Percentiles rank a stretch among this genome's conserved stretches.
Conservation (phyloP, 2,888 invertebrate genomes). For the Eutolmus rufibarbis region DNA sequence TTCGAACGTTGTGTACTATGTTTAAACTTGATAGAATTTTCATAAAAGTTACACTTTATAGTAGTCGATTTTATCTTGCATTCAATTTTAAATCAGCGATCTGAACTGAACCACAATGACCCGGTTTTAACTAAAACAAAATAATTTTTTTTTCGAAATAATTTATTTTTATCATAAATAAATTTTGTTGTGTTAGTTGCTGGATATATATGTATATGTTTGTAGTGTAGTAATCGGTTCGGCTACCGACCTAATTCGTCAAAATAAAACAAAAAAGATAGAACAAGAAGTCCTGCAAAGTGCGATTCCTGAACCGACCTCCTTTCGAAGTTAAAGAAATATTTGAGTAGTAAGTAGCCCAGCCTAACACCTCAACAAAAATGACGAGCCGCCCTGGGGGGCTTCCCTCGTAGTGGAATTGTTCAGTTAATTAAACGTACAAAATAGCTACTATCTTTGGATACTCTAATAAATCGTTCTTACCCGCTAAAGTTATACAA, state of each 20-base stretch:
- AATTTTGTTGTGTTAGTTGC: not conserved
- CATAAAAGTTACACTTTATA: too few species aligned
- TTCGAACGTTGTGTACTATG: too few species aligned
- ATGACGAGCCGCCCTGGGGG: not conserved
- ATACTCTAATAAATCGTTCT: not conserved
- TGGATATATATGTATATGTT: not conserved
- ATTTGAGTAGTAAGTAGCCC: not conserved
- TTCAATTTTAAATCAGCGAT: too few species aligned
- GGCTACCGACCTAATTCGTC: not conserved
- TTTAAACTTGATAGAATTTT: too few species aligned
- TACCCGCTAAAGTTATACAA: not conserved
- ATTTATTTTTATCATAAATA: not conserved
- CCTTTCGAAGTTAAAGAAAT: not conserved
- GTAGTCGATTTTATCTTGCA: too few species aligned
- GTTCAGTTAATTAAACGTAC: not conserved
- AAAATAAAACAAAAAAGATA: not conserved
- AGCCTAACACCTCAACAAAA: not conserved
- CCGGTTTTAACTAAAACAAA: not conserved
- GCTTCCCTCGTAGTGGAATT: not conserved
- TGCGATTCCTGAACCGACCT: not conserved
- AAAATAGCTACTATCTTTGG: constrained; percentile 33
- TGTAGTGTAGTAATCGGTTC: not conserved
- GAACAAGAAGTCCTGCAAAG: not conserved
- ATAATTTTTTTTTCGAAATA: not conserved
- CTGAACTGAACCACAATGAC: too few species aligned